These are phyloP conservation scores for Ornithoptera priamus DNA, from an alignment of 2,888 invertebrate species.

Conservation along the genomic window DNA sequence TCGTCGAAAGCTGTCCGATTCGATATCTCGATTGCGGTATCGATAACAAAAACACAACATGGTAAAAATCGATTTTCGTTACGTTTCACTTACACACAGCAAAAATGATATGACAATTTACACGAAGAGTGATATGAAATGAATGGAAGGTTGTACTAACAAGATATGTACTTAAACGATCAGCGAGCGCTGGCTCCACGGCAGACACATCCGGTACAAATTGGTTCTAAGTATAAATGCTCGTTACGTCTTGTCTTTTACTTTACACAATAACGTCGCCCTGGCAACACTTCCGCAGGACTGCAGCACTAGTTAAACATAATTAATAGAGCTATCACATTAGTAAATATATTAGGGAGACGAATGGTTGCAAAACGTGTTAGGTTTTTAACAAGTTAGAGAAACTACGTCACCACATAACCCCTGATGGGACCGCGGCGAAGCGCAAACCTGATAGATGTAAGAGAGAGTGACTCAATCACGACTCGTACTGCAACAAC, in stretches of 20 bases:
- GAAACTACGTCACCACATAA: no score
- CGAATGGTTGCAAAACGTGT: no score
- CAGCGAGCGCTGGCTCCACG: constrained; percentile 51
- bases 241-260: constrained; percentile 72
- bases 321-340: no score
- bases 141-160: constrained; percentile 75
- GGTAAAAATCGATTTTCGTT: constrained; percentile 44
- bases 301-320: no score
- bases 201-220: constrained; percentile 68
- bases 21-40: constrained; percentile 32
- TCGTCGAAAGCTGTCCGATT: constrained; percentile 36
- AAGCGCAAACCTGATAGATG: constrained; percentile 33
- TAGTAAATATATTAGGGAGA: no score
- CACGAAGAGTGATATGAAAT: constrained; percentile 75
- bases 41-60: constrained; percentile 31
- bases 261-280: constrained; percentile 56
- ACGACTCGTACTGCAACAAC: constrained; percentile 79
- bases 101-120: constrained; percentile 78
- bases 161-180: constrained; percentile 77
- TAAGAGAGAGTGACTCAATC: constrained; percentile 63
- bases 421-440: no score
- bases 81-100: constrained; percentile 62
- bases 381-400: no score
- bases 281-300: constrained; percentile 56
- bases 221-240: constrained; percentile 66